Evolutionary conservation across 2,888 invertebrate species (phyloP), one percentile per base, ranked within the genome.

Genomic region (Hyposoter dolosus): DNA sequence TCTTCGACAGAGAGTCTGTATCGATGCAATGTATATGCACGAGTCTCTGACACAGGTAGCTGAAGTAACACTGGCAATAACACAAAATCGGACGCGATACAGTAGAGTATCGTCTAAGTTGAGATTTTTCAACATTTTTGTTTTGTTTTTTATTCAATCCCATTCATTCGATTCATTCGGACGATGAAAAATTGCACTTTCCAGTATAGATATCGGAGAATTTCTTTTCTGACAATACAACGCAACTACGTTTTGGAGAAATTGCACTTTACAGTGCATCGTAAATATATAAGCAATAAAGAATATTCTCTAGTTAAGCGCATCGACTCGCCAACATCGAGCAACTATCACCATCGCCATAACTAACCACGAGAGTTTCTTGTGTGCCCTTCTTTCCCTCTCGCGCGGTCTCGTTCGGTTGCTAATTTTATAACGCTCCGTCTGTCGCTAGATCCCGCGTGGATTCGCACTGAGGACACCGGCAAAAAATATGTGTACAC

Each of bases 351-450:
- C 56, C 79, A 53, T 76, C 72, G 65, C 72, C 19, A 66, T 56
- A 77, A 83, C 23, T 78, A 78, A 60, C 56, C 19, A 83, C 66
- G 53, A 72, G 53, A 28, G 50, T 53, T 72, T 69, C 74, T 74
- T 75, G 12, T 68, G 53, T 66, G 74, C 74, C 74, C 79, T 75
- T 75, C 79, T 75, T 74, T 75, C 40, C 66, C 79, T 83, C 83
- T 75, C 83, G 56, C 43, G 35, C 56, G 66, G 53, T 83, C 77
- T 83, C 78, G 74, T 75, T 83, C 75, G 79, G 47, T 47, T 72
- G 79, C 83, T 83, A 79, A 83, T 83, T 83, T 83, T 83, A 68
- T 74, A 75, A 79, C 79, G 83, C 83, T 74, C 45, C 72, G 32
- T 53, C 66, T 69, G 79, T 83, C 83, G 79, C 79, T 66, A 40